These are phyloP conservation scores for Pogona vitticeps DNA, from an alignment of 2,113 vertebrate species.

Conservation along the genomic window DNA sequence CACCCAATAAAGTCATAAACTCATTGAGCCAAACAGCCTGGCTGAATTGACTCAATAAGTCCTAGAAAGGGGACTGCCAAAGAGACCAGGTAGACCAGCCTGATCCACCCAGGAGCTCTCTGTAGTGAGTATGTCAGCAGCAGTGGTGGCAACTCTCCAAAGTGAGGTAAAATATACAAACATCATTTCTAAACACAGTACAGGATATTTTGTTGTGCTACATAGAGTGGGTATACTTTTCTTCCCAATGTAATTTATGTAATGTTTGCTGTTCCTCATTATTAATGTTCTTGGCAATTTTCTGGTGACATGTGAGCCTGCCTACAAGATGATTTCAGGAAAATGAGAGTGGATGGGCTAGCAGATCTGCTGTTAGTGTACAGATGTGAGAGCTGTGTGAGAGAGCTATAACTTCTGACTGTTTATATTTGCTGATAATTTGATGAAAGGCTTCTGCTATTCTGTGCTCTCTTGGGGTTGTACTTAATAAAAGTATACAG, in stretches of 20 bases:
- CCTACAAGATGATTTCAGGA: neutral
- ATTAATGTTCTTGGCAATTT: neutral
- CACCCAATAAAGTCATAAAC: neutral
- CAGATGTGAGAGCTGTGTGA: conserved; percentile 15
- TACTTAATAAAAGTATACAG: conserved; percentile 42
- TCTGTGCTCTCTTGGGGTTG: conserved; percentile 31
- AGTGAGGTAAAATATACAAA: too few relatives aligned
- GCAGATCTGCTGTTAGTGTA: neutral
- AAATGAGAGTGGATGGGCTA: neutral
- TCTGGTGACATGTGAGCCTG: neutral
- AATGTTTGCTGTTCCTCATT: neutral
- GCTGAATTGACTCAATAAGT: neutral
- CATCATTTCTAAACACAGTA: too few relatives aligned
- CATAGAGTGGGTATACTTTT: too few relatives aligned
- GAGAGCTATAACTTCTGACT: conserved; percentile 31
- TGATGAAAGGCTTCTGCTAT: conserved; percentile 34
- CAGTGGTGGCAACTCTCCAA: neutral
- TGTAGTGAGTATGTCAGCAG: neutral
- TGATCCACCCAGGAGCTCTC: neutral
- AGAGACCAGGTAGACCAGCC: neutral
- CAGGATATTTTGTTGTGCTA: too few relatives aligned
- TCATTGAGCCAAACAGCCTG: neutral
- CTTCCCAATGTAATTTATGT: too few relatives aligned
- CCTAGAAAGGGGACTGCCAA: neutral
- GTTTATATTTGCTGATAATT: conserved; percentile 48